phyloP scores from a whole-genome alignment of 1,140 invertebrate genomes.

The Nephila pilipes region DNA sequence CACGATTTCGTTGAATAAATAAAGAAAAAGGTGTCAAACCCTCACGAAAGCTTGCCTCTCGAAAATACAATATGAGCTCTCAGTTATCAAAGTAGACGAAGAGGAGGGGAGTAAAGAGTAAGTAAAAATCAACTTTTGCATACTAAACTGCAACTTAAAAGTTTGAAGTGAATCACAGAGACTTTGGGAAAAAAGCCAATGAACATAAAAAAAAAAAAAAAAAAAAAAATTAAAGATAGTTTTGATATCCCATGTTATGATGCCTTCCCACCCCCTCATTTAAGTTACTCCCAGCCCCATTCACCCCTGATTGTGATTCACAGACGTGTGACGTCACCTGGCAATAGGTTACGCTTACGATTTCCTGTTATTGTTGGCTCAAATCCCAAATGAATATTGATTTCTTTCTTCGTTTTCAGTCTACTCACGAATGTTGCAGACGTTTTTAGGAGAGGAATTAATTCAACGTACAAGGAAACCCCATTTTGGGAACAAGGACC shows the following conservation, averaged over 20 bases:
- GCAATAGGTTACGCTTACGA: conserved; percentile 34
- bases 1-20: not conserved
- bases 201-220: conserved; percentile 10
- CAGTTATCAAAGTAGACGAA: not conserved
- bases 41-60: too few species aligned
- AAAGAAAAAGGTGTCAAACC: not conserved
- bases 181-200: not conserved
- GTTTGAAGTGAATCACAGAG: not conserved
- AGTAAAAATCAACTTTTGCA: not conserved
- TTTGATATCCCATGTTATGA: not conserved
- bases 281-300: not conserved
- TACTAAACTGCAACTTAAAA: not conserved
- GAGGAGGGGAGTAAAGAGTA: not conserved
- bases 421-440: not conserved
- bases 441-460: not conserved
- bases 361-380: conserved; percentile 55
- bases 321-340: conserved; percentile 29
- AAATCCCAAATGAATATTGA: conserved; percentile 36
- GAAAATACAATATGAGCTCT: too few species aligned
- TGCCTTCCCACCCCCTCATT: not conserved
- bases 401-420: not conserved
- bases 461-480: conserved; percentile 48
- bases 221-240: too few species aligned
- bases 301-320: not conserved
- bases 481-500: conserved; percentile 22